phyloP scores from a whole-genome alignment of 2,113 vertebrate species.

The Addax nasomaculatus region DNA sequence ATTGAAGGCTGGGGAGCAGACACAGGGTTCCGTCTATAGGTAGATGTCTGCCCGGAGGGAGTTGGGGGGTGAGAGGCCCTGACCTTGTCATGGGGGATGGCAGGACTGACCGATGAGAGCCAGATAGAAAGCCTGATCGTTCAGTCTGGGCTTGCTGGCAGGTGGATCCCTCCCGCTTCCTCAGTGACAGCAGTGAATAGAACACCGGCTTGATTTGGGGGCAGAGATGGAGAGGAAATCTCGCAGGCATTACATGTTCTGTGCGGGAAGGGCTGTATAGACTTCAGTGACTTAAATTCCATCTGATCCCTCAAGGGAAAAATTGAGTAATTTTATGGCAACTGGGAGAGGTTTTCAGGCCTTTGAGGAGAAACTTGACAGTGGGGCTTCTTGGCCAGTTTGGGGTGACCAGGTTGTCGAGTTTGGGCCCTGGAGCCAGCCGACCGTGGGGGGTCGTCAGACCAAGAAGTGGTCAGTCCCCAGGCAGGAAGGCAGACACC shows the following conservation, averaged over 20 bases:
- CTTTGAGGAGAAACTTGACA: background rate
- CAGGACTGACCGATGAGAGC: fast-evolving
- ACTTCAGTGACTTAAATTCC: background rate
- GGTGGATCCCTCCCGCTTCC: background rate
- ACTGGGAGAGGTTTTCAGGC: background rate
- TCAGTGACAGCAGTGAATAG: background rate
- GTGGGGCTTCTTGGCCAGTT: no score
- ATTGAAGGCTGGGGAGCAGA: background rate
- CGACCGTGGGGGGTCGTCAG: no score
- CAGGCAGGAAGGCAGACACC: background rate
- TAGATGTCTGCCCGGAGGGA: background rate
- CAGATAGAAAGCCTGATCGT: background rate
- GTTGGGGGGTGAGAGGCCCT: background rate
- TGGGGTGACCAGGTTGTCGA: no score
- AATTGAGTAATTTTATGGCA: background rate
- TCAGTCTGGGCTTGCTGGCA: background rate
- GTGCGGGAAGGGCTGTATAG: background rate
- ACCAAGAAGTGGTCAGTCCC: background rate
- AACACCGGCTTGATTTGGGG: background rate
- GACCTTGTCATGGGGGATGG: background rate
- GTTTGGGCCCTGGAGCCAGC: background rate
- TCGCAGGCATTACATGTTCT: background rate
- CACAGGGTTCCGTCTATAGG: background rate
- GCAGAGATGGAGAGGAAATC: background rate
- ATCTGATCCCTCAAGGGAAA: background rate